phyloP scores from a whole-genome alignment of 1,140 invertebrate species.

The Mylabris phalerata region DNA sequence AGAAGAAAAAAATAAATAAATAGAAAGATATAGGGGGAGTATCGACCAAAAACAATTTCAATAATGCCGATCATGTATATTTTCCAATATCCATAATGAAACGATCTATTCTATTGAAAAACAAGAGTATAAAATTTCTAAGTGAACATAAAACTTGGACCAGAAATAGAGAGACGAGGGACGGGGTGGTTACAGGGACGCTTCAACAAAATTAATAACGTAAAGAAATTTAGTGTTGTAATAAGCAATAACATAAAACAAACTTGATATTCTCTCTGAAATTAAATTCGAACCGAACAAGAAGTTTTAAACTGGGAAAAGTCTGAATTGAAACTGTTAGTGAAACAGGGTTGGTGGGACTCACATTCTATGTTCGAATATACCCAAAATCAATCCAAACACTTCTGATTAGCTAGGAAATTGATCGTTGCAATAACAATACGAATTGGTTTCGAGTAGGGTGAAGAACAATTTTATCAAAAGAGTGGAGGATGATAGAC shows the following conservation, averaged over 20 bases:
- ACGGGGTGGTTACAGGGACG: too few relatives aligned
- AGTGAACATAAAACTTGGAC: slow-evolving; percentile 14
- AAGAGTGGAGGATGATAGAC: too few relatives aligned
- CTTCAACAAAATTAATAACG: slow-evolving; percentile 13
- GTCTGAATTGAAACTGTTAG: slow-evolving; percentile 14
- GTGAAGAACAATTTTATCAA: too few relatives aligned
- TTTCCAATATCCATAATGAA: slow-evolving; percentile 11
- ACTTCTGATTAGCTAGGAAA: slow-evolving; percentile 16
- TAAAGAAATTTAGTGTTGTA: slow-evolving; percentile 16
- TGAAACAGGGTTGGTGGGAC: neutral
- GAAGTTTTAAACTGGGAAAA: slow-evolving; percentile 12
- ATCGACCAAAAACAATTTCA: neutral
- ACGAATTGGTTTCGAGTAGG: neutral
- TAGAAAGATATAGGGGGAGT: too few relatives aligned
- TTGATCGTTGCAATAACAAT: slow-evolving; percentile 16
- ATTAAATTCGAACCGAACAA: slow-evolving; percentile 16
- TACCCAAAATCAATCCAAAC: slow-evolving; percentile 14
- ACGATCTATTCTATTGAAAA: slow-evolving; percentile 8
- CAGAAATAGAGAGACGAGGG: neutral
- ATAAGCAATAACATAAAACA: slow-evolving; percentile 17
- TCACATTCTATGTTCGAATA: slow-evolving; percentile 5
- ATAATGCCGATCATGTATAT: slow-evolving; percentile 3
- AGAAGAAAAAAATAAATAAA: too few relatives aligned
- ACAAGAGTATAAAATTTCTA: slow-evolving; percentile 15
- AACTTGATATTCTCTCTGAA: slow-evolving; percentile 15